Base-by-base conservation (phyloP, 1,140 invertebrate species). In the Magallana ariakensis region DNA sequence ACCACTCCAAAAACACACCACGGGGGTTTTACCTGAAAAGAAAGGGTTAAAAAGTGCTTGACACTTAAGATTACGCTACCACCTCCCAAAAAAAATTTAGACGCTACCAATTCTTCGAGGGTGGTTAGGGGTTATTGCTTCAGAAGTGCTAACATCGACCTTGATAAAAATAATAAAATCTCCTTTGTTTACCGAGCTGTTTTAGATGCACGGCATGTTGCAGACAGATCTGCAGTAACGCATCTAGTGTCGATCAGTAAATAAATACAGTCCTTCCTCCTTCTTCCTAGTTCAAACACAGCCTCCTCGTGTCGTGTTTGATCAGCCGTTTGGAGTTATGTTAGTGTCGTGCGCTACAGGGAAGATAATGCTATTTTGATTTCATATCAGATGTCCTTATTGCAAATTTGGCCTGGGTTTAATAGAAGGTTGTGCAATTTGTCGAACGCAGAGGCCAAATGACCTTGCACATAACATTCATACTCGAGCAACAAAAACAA, bases 161-260 rank as follows among this genome's bases (percentile, higher is more conserved):
- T 75, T 75, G 66, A 75, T 75, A 75, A 75, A 46, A 75, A 46
- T 75, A 62, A 62, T 62, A 7, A 75, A 26, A 75, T 75, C 66
- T 19, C 19, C 15, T 62, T 62, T 62, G 58, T 75, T 75, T 75
- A 75, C 66, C 13, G 33, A 75, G 22, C 66, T 75, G 66, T 13
- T 11, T 75, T 26, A 75, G 19, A 11, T 75, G 22, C 22, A 26
- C 9, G 8, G 66, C 22, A 75, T 75, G 22, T 75, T 75, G 66
- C 66, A 75, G 66, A 75, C 66, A 75, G 22, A 33, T 75, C 19
- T 70, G 62, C 62, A 22, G 19, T 22, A 19, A 33, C 19, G 19
- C 19, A 75, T 22, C 22, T 11, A 22, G 22, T 10, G 22, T 75
- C 66, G 33, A 26, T 26, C 66, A 7, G 58, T 62, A 62, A 62